A percentile compares a stretch with the other conserved stretches of the same genome.
These are phyloP conservation scores for Rhopalosiphum nymphaeae DNA, from an alignment of 2,888 invertebrate genomes.

Conservation along the genomic window DNA sequence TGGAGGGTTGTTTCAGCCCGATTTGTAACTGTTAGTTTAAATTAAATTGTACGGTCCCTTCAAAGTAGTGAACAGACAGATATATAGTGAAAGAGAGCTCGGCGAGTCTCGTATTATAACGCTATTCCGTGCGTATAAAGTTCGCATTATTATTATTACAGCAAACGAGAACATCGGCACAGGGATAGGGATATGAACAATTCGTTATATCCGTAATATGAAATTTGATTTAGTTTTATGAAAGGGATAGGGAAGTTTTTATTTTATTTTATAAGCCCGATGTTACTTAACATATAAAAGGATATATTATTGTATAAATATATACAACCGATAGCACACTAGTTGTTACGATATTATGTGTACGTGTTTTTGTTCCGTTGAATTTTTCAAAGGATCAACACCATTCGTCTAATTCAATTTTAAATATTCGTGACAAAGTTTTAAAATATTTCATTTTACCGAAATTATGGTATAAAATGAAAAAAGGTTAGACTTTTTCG, in stretches of 20 bases:
- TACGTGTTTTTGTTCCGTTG: conserved; percentile 30
- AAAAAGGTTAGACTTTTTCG: neutral
- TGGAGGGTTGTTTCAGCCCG: conserved; percentile 60
- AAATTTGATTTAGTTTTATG: conserved; percentile 55
- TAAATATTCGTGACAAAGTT: conserved; percentile 35
- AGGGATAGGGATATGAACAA: conserved; percentile 21
- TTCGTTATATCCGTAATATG: conserved; percentile 48
- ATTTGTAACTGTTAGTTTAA: conserved; percentile 65
- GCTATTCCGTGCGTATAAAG: conserved; percentile 34
- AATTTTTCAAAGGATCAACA: conserved; percentile 34
- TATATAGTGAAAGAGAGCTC: conserved; percentile 26
- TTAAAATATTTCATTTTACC: neutral
- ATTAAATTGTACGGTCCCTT: conserved; percentile 59
- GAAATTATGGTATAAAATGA: neutral
- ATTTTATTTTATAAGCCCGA: neutral
- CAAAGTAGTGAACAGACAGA: conserved; percentile 37
- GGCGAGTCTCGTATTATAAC: conserved; percentile 39
- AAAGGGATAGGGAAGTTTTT: conserved; percentile 38
- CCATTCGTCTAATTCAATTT: conserved; percentile 32
- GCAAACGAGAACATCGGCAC: conserved; percentile 44
- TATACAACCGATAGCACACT: neutral
- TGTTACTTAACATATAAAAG: conserved; percentile 22
- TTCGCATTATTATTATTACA: conserved; percentile 55
- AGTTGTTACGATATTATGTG: neutral
- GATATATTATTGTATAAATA: conserved; percentile 16